These are phyloP conservation scores for Parapsyche elsis DNA, from an alignment of 1,140 invertebrate species.

Conservation along the genomic window DNA sequence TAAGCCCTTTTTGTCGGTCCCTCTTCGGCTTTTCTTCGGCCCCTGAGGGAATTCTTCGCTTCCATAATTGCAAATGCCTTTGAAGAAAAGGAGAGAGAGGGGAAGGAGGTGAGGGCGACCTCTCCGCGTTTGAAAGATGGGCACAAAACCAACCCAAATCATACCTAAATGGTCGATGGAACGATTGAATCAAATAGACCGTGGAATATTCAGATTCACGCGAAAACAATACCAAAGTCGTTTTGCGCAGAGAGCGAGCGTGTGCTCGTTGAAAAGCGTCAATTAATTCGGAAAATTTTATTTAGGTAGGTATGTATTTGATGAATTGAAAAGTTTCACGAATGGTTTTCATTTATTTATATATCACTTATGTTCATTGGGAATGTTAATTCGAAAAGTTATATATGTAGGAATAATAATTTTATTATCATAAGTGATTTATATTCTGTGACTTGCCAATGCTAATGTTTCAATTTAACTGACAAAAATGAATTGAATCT, in stretches of 20 bases:
- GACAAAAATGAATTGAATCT: too few species aligned
- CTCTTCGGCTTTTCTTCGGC: slow-evolving; percentile 3
- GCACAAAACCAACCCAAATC: not conserved
- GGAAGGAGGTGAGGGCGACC: not conserved
- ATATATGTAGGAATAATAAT: too few species aligned
- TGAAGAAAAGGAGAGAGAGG: not conserved
- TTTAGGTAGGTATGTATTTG: too few species aligned
- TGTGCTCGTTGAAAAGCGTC: not conserved
- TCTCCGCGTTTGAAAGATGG: slow-evolving; percentile 33
- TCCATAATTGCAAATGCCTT: slow-evolving; percentile 37
- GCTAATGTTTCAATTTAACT: too few species aligned
- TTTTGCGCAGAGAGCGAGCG: not conserved
- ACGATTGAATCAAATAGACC: slow-evolving; percentile 29
- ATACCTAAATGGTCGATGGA: not conserved
- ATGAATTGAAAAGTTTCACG: too few species aligned
- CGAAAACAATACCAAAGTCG: slow-evolving; percentile 22
- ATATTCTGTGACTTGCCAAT: too few species aligned
- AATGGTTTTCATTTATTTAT: too few species aligned
- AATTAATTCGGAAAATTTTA: slow-evolving; percentile 9
- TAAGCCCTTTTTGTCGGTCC: slow-evolving; percentile 34
- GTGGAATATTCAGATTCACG: slow-evolving; percentile 13
- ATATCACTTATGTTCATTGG: too few species aligned
- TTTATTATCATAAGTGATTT: too few species aligned
- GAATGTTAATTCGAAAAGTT: too few species aligned
- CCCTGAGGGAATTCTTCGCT: slow-evolving; percentile 24